These are phyloP conservation scores for Periophthalmodon schlosseri DNA, from an alignment of 2,113 vertebrate species.

Conservation along the genomic window DNA sequence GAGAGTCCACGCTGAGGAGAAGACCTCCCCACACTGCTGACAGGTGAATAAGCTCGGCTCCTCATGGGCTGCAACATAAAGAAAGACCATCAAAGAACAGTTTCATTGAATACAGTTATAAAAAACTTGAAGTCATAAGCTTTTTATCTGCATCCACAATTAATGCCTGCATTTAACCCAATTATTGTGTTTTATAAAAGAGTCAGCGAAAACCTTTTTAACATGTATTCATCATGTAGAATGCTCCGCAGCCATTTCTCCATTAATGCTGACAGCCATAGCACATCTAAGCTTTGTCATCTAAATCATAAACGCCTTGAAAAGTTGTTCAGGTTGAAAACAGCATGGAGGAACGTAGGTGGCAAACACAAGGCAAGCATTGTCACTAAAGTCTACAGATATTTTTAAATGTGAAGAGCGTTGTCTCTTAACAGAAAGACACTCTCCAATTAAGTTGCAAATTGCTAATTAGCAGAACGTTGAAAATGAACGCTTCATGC, in stretches of 20 bases:
- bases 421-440: slow-evolving; percentile 76
- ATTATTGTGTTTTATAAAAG: not conserved
- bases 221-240: not conserved
- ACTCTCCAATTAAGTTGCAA: slow-evolving; percentile 84
- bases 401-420: slow-evolving; percentile 77
- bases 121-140: not conserved
- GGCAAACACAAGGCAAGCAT: slow-evolving; percentile 22
- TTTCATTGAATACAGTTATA: not conserved
- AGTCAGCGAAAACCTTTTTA: not conserved
- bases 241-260: not conserved
- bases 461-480: slow-evolving; percentile 84
- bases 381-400: slow-evolving; percentile 66
- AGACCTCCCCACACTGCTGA: slow-evolving; percentile 76
- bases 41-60: slow-evolving; percentile 79
- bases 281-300: not conserved
- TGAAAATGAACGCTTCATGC: slow-evolving; percentile 82
- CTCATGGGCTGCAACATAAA: slow-evolving; percentile 52
- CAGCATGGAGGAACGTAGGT: slow-evolving; percentile 18
- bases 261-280: not conserved
- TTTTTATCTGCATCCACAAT: not conserved
- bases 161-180: not conserved
- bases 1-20: slow-evolving; percentile 75
- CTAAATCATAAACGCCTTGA: not conserved
- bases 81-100: not conserved
- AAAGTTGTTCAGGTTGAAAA: not conserved